Evolutionary conservation across 2,888 invertebrate species (phyloP).

Genomic region (Subacronicta megacephala): DNA sequence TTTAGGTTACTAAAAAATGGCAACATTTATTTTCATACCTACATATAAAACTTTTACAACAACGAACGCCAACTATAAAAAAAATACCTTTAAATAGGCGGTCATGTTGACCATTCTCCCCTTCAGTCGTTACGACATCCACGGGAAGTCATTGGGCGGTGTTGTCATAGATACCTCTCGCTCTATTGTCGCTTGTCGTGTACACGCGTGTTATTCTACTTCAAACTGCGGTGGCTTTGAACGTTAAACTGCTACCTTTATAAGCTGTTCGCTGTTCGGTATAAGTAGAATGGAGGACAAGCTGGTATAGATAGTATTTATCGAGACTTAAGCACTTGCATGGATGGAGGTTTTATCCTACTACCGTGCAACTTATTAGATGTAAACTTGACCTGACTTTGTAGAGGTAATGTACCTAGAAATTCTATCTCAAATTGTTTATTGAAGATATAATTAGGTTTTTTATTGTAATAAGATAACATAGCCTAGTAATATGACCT

Average conservation of each 20-base stretch:
- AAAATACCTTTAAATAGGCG: background rate
- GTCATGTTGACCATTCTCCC: conserved; percentile 15
- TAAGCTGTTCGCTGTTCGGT: too few species aligned
- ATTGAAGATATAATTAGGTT: too few species aligned
- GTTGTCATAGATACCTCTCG: conserved; percentile 27
- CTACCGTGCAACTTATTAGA: background rate
- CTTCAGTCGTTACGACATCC: conserved; percentile 11
- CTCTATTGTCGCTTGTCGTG: conserved; percentile 28
- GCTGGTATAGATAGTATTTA: conserved; percentile 55
- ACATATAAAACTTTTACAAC: too few species aligned
- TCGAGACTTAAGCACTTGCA: conserved; percentile 18
- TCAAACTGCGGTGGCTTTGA: conserved; percentile 49
- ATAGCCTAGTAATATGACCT: too few species aligned
- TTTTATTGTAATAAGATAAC: too few species aligned
- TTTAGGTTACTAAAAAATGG: too few species aligned
- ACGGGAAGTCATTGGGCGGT: conserved; percentile 11
- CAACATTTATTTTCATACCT: too few species aligned
- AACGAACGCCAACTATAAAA: too few species aligned
- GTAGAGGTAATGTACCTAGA: too few species aligned
- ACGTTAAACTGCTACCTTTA: conserved; percentile 54
- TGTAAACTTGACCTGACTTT: background rate
- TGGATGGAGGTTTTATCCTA: background rate
- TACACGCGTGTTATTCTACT: conserved; percentile 46
- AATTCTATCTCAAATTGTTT: too few species aligned
- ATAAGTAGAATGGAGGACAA: conserved; percentile 50